A percentile compares a stretch with the other conserved stretches of the same genome.
Conservation (phyloP, 2,797 vertebrate species). For the Mus spretus region DNA sequence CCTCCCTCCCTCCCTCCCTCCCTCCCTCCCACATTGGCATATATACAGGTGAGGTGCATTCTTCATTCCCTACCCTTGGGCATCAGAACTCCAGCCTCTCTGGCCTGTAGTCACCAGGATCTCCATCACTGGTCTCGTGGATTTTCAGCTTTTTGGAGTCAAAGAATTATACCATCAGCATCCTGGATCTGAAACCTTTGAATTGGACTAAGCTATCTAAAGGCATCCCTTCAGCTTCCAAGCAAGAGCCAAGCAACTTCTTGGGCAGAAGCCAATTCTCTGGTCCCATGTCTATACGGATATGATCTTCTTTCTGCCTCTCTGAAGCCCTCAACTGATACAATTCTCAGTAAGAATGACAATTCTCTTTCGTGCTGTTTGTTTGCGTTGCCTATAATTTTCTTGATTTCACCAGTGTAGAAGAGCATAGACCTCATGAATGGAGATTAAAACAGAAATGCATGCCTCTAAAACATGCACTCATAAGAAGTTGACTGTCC, state of each 20-base stretch:
- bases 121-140: neutral
- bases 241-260: neutral
- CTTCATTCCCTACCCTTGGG: neutral
- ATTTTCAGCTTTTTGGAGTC: neutral
- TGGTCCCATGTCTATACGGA: neutral
- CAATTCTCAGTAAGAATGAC: constrained; percentile 37
- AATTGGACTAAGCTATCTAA: neutral
- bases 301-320: neutral
- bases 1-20: neutral
- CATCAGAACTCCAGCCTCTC: neutral
- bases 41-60: neutral
- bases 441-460: neutral
- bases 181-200: neutral
- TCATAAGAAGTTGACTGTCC: neutral
- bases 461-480: neutral
- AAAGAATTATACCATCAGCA: neutral
- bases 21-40: neutral
- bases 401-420: neutral
- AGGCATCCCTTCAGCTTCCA: neutral
- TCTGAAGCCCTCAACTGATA: neutral
- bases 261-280: neutral
- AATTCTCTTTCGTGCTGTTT: neutral
- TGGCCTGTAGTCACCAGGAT: neutral
- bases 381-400: neutral
- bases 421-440: neutral